Evolutionary conservation across 2,888 invertebrate genomes (phyloP).

Genomic region (Megalurothrips usitatus): DNA sequence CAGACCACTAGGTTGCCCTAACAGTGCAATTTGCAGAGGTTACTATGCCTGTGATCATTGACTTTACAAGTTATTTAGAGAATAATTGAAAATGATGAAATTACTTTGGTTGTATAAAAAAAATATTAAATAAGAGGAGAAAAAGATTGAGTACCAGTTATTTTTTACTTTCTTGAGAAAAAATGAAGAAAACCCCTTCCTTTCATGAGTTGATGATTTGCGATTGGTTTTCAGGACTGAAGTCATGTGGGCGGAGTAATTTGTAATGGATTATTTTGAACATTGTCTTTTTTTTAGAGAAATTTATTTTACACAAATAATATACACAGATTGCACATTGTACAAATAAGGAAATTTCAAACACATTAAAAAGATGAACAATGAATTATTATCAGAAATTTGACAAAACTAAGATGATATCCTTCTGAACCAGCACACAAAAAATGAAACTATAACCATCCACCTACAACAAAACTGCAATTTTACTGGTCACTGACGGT

Average conservation of each 20-base stretch:
- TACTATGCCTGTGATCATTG: not conserved
- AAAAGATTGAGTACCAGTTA: no score
- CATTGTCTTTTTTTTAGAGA: not conserved
- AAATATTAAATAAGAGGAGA: no score
- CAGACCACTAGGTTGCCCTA: not conserved
- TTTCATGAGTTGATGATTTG: no score
- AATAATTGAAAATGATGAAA: no score
- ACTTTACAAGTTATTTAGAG: not conserved
- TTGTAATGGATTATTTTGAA: not conserved
- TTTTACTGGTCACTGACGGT: not conserved
- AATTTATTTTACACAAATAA: constrained; percentile 6
- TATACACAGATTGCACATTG: not conserved
- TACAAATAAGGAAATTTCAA: not conserved
- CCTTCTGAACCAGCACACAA: not conserved
- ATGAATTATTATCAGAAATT: no score
- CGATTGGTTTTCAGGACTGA: no score
- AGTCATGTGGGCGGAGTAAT: no score
- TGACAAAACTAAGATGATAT: not conserved
- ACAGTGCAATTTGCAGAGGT: not conserved
- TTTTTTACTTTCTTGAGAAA: no score
- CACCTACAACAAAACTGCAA: not conserved
- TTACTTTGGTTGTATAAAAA: no score
- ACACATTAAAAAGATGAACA: not conserved
- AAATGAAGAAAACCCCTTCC: no score
- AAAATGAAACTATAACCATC: not conserved